A percentile compares a stretch with the other conserved stretches of the same genome.
These are phyloP conservation scores for Carassius gibelio DNA, from an alignment of 2,113 vertebrate genomes.

Conservation along the genomic window DNA sequence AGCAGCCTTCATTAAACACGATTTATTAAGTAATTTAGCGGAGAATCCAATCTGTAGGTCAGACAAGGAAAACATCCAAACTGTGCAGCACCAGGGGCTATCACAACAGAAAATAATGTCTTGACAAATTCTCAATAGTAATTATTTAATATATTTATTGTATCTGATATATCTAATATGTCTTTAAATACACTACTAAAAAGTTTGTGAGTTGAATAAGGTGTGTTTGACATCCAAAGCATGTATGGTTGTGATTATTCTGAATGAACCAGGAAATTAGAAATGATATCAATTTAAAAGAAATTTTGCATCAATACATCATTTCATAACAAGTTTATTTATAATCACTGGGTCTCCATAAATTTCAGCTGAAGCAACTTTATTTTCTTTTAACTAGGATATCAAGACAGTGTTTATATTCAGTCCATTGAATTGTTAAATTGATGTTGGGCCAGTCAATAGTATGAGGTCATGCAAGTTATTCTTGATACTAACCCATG, in stretches of 20 bases:
- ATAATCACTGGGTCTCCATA: neutral
- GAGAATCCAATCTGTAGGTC: neutral
- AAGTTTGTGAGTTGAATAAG: neutral
- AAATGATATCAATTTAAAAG: neutral
- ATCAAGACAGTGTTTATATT: neutral
- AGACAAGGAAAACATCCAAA: neutral
- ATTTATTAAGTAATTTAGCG: neutral
- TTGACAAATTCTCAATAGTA: neutral
- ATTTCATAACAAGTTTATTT: slow-evolving; percentile 11
- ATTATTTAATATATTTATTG: neutral
- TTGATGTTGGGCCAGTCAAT: neutral
- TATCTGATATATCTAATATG: too few relatives aligned
- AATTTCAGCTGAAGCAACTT: neutral
- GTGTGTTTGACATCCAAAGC: neutral
- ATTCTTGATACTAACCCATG: neutral
- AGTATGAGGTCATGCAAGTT: neutral
- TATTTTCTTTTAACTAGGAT: neutral
- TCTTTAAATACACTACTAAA: neutral
- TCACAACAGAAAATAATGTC: neutral
- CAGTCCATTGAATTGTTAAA: slow-evolving; percentile 6
- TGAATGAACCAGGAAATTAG: neutral
- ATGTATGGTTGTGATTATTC: neutral
- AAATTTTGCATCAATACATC: neutral
- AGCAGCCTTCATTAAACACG: neutral
- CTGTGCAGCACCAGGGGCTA: neutral